Evolutionary conservation across 2,113 vertebrate genomes (phyloP).

Genomic region (Entomyzon cyanotis): DNA sequence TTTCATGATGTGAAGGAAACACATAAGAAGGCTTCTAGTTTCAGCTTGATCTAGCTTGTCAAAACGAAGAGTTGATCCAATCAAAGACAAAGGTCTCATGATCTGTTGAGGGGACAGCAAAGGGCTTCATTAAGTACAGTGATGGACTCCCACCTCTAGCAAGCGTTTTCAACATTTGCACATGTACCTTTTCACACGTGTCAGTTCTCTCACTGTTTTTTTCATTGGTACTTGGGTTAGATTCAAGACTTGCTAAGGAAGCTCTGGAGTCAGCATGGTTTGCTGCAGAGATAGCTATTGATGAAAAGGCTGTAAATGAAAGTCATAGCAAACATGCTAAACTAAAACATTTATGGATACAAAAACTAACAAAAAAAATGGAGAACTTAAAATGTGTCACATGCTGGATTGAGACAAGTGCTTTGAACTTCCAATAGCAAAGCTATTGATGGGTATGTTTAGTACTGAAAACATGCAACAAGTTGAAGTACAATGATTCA

Average conservation of each 20-base stretch:
- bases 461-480: conserved; percentile 5
- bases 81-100: conserved; percentile 91
- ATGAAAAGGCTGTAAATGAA: conserved; percentile 92
- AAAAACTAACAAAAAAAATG: conserved; percentile 44
- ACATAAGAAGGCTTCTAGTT: conserved; percentile 93
- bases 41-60: conserved; percentile 98
- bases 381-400: conserved; percentile 29
- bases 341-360: conserved; percentile 71
- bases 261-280: conserved; percentile 94
- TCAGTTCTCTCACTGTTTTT: conserved; percentile 94
- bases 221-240: conserved; percentile 94
- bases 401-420: background rate
- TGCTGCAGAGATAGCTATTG: conserved; percentile 91
- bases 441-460: background rate
- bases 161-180: background rate
- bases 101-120: conserved; percentile 77
- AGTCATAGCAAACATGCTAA: conserved; percentile 75
- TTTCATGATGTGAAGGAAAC: conserved; percentile 99
- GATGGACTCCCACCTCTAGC: background rate
- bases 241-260: conserved; percentile 96
- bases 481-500: background rate
- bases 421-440: conserved; percentile 1
- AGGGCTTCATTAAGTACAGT: background rate
- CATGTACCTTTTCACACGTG: conserved; percentile 91
- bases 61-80: conserved; percentile 93